Conservation (phyloP, 2,888 invertebrate species). For the Furcula furcula region DNA sequence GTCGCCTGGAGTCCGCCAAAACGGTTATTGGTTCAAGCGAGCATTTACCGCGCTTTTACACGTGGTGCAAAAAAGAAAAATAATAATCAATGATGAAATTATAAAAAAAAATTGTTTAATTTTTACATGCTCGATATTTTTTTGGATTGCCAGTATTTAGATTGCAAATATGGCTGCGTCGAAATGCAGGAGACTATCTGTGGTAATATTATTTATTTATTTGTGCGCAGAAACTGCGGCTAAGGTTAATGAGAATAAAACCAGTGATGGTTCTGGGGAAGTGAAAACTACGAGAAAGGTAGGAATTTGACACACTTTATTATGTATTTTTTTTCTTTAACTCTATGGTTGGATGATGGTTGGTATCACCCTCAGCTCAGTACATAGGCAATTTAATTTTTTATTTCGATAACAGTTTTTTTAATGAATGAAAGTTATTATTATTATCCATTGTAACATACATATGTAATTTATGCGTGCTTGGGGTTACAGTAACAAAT, state of each 20-base stretch:
- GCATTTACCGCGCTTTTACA: conserved; percentile 36
- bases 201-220: conserved; percentile 41
- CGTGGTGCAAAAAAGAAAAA: conserved; percentile 6
- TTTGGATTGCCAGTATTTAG: conserved; percentile 9
- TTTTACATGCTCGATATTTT: no score
- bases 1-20: conserved; percentile 48
- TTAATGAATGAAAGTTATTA: no score
- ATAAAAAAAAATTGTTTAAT: conserved; percentile 2
- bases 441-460: no score
- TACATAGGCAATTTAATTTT: no score
- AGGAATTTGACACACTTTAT: conserved; percentile 4
- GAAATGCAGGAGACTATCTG: conserved; percentile 29
- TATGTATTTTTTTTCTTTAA: neutral
- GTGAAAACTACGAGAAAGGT: conserved; percentile 43
- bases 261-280: conserved; percentile 37
- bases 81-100: conserved; percentile 10
- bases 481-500: no score
- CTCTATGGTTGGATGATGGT: no score
- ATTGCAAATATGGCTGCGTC: conserved; percentile 34
- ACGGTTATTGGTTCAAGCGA: conserved; percentile 19
- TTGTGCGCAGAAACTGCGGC: conserved; percentile 39
- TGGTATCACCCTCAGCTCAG: no score
- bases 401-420: no score
- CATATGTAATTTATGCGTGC: no score
- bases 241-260: conserved; percentile 42